Base-by-base conservation (phyloP, 2,797 vertebrate genomes). In the Ctenopoma multispine region DNA sequence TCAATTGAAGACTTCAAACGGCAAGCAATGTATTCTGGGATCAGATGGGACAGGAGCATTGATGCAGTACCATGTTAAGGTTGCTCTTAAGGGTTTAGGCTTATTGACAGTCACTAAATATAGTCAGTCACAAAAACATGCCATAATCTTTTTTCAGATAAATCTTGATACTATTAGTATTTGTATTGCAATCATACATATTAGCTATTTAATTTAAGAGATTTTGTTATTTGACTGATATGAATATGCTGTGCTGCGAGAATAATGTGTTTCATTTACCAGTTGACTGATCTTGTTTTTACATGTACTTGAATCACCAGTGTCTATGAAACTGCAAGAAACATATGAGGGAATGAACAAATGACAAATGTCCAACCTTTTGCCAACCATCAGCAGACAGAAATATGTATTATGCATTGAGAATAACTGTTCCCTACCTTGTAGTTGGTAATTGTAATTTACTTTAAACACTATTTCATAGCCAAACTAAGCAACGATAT, bases 1-100 rank as follows among this genome's bases (percentile, higher is more conserved):
- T 94, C 90, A 93, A 92, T 92, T 92, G 62, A 56, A 75, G 81
- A 92, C 93, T 93, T 95, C 93, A 94, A 93, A 95, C 90, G 80
- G 79, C 15, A 43, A 66, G 63, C 59, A 41, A 76, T n/a, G 84
- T 92, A 92, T 93, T 88, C 81, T 56, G 86, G 89, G 91, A 92
- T 92, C 82, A 89, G 79, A 79, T 8, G 41, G 89, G 86, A 93
- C 85, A 86, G 60, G 53, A 80, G 63, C 63, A 72, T 9, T 62
- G 82, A 76, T 65, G 66, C 63, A 77, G 71, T 51, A 21, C 71
- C 81, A 57, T 87, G 89, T 84, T 87, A 69, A 76, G 71, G 76
- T 75, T 82, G 77, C 72, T 89, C 81, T 85, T 79, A 69, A 81
- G 84, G 83, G 65, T 89, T 89, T 89, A 77, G 78, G 64, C 67